Base-by-base conservation (phyloP, 2,797 vertebrate genomes). In the Cirrhinus mrigala region DNA sequence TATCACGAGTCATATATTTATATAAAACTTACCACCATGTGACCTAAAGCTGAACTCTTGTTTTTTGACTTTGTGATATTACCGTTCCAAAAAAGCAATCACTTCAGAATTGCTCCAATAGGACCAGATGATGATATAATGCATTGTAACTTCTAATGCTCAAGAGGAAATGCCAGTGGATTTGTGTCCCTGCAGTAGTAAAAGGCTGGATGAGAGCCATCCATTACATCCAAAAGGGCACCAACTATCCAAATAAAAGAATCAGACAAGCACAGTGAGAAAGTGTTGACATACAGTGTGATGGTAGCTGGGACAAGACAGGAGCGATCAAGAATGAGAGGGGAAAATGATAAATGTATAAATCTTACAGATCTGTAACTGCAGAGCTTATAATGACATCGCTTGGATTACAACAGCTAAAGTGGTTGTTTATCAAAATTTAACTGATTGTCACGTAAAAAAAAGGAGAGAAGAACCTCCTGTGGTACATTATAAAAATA, bases 121-220 rank as follows among this genome's bases (percentile, higher is more conserved):
- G 85, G 66, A 50, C 71, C 85, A 50, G 70, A 73, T 46, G 71
- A 83, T 87, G 83, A 88, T 87, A 74, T 83, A 88, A 85, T 52
- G 62, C 33, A 33, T 77, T 20, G 22, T 76, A 68, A 66, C 46
- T 78, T 75, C 40, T 68, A 87, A 88, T 62, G 77, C 83, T 73
- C 52, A 33, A 54, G 81, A 85, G 71, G 80, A 89, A 89, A 89
- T 88, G 87, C 71, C 87, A 81, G 46, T 52, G 60, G 82, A 78
- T 78, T 84, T 79, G 74, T 79, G 37, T 78, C 50, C 40, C 75
- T 79, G 83, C 64, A 70, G 83, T 27, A 1, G 58, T 68, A 40
- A 54, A 70, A 56, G 10, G 18, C 50, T 84, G 75, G 75, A 70
- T 46, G 22, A 60, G 64, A 70, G 66, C 64, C 50, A 84, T 70